phyloP scores from a whole-genome alignment of 2,797 vertebrate genomes.

The Lepilemur ruficaudatus region DNA sequence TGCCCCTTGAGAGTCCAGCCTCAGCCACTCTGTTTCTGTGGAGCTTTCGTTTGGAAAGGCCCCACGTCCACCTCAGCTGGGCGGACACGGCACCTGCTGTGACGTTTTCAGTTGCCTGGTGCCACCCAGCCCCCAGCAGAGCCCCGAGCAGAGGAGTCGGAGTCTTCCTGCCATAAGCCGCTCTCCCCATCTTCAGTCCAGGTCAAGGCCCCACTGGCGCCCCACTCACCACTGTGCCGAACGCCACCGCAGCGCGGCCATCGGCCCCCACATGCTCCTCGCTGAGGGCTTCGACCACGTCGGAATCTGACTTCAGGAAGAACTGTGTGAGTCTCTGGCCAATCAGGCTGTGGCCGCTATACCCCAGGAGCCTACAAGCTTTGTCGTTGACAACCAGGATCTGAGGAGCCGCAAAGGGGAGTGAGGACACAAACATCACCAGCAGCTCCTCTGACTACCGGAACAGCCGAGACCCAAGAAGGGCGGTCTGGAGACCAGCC shows the following conservation, averaged over 20 bases:
- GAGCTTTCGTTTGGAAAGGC: background rate
- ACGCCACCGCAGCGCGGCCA: slow-evolving; percentile 83
- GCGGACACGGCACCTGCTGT: background rate
- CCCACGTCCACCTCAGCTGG: background rate
- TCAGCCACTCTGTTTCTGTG: fast-evolving
- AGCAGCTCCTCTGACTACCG: background rate
- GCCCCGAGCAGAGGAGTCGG: background rate
- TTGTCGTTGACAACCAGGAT: slow-evolving; percentile 92
- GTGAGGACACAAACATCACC: background rate
- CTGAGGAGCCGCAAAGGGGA: slow-evolving; percentile 76
- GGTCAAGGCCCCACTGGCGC: fast-evolving
- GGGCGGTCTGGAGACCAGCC: background rate
- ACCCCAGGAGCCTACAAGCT: slow-evolving; percentile 91
- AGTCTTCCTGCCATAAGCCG: background rate
- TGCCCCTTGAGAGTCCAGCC: fast-evolving
- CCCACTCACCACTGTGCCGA: slow-evolving; percentile 92
- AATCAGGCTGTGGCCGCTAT: slow-evolving; percentile 87
- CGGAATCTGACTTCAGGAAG: slow-evolving; percentile 87
- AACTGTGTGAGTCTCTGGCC: slow-evolving; percentile 88
- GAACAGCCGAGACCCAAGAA: background rate
- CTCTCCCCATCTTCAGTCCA: no score
- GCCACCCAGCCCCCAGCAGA: background rate
- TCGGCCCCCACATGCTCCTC: slow-evolving; percentile 86
- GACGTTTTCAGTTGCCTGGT: background rate
- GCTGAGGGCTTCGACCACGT: slow-evolving; percentile 85